Base-by-base conservation (phyloP, 2,797 vertebrate species). In the Glossophaga mutica region DNA sequence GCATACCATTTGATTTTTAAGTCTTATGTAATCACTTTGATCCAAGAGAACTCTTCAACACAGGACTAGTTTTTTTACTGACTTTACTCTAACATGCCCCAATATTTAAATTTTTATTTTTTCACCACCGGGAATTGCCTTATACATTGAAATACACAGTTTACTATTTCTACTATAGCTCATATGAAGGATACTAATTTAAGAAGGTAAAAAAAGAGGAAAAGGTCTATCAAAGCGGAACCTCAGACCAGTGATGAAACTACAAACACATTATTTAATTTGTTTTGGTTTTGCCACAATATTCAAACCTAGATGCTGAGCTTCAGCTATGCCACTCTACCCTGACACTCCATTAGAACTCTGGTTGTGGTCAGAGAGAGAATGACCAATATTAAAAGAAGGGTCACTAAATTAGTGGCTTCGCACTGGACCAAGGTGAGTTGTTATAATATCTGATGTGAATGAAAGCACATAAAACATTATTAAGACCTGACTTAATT, bases 1-100 rank as follows among this genome's bases (percentile, higher is more conserved):
- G 29, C 32, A 94, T 48, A 50, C 24, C 15, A 59, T 92, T 96
- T 95, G 70, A 91, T 83, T 87, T 93, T 91, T 68, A 87, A 90
- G 22, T 9, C 81, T 87, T 84, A 74, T 73, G 67, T 86, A 85
- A 95, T 93, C 42, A 82, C 21, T 94, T 93, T 82, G 71, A 82
- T 96, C 37, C 50, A 62, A 85, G 21, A 88, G 65, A 89, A 73
- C 16, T 68, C 62, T 96, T 85, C 7, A 39, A 94, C 46, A 89
- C 16, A 91, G 42, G 14, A 21, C 22, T 46, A 74, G 15, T 57
- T 52, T 89, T 91, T 92, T 86, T 89, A 62, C 34, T 73, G 76
- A 78, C 21, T 92, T 90, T 55, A 44, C 21, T 95, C 39, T 24
- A 24, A 87, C 39, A 57, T 74, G 29, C 16, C 18, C n/a, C 6